Evolutionary conservation across 2,888 invertebrate species (phyloP).

Genomic region (Tribolium freemani): DNA sequence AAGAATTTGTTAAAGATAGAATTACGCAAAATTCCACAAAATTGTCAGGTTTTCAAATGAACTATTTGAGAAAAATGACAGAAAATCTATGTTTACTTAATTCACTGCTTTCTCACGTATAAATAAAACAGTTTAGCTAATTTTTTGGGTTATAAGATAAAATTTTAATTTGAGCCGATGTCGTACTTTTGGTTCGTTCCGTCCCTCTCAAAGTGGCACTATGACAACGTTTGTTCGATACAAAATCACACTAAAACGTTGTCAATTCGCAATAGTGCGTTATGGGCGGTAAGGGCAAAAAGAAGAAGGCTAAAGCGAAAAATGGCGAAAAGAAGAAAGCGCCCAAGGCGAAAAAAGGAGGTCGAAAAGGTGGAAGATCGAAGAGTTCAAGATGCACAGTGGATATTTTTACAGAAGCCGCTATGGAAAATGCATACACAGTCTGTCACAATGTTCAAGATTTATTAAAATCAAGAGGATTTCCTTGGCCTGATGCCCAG

Average conservation of each 20-base stretch:
- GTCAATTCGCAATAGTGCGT: background rate
- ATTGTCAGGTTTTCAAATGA: no score
- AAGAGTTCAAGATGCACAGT: slow-evolving; percentile 79
- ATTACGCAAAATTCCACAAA: no score
- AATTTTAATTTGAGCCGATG: no score
- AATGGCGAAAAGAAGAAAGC: slow-evolving; percentile 59
- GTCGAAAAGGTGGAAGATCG: slow-evolving; percentile 71
- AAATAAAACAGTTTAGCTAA: no score
- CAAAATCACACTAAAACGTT: background rate
- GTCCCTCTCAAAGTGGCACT: no score
- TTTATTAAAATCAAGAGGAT: slow-evolving; percentile 86
- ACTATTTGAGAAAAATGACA: no score
- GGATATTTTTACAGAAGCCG: slow-evolving; percentile 89
- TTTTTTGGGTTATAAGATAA: no score
- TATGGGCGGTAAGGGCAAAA: slow-evolving; percentile 70
- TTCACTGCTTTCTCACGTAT: no score
- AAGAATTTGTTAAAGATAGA: no score
- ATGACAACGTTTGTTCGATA: slow-evolving; percentile 13
- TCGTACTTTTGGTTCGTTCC: no score
- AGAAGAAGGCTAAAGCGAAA: slow-evolving; percentile 66
- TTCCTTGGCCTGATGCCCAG: slow-evolving; percentile 89
- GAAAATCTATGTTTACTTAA: no score
- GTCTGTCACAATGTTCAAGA: slow-evolving; percentile 95
- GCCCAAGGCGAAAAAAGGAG: slow-evolving; percentile 69
- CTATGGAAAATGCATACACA: slow-evolving; percentile 95